Evolutionary conservation across 2,888 invertebrate genomes (phyloP), one percentile per base, ranked within the genome.

Genomic region (Lepas anatifera): DNA sequence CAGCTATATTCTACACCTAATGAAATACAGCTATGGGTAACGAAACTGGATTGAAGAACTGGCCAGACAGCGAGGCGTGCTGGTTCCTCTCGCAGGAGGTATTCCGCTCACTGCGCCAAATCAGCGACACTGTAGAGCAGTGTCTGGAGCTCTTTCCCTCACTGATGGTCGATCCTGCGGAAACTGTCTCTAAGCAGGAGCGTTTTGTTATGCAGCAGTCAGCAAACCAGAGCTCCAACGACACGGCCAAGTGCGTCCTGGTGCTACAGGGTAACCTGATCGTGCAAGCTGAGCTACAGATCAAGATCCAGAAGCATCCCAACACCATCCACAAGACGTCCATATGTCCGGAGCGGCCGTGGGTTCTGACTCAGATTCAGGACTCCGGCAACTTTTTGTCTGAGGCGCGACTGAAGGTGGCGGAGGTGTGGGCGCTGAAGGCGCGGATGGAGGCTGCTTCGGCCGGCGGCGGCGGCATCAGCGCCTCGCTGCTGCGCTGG

Each of bases 301-400:
- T 63, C 4, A 63, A 63, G 22, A 63, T 63, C 13, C 63, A 35
- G 7, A 63, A 63, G 13, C 63, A 63, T 35, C 63, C 63, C 18
- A 63, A 63, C 70, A 75, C 88, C 72, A 87, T 90, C 77, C 89
- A 92, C 81, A 86, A 89, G 73, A 92, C 95, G 68, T 88, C 88
- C 69, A 92, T 95, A 77, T 89, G 89, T 75, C 90, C 88, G 77
- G 95, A 95, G 75, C 89, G 89, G 73, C 94, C 94, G 0, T 97
- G 96, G 96, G 93, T 94, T 78, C 82, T 97, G 70, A 95, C 95
- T 78, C 96, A 96, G 83, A 90, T 96, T 69, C 95, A 95, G 81
- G 96, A 97, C 84, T 93, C 96, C 64, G 94, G 92, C 39, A 96
- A 96, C 82, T 95, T 95, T 82, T 84, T 97, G 71, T 32, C 63